Base-by-base conservation (phyloP, 2,797 vertebrate species). In the Gouania willdenowi region DNA sequence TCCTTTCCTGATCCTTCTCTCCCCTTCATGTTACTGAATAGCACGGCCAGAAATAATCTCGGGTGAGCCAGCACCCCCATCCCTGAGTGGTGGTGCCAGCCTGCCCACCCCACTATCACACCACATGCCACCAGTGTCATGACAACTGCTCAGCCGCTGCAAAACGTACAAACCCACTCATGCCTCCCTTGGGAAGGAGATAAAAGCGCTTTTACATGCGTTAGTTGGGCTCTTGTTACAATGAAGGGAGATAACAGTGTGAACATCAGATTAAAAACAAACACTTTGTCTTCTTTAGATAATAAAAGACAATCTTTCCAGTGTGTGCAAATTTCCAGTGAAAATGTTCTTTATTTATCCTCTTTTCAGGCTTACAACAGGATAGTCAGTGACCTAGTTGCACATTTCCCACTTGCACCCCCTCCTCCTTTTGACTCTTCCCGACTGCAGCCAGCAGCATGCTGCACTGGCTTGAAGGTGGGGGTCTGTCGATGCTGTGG, bases 371-470 rank as follows among this genome's bases (percentile, higher is more conserved):
- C 62, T 62, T 60, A 70, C 47, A 58, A 45, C 37, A 47, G 70
- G 62, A 71, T 80, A 77, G 72, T 69, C 63, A 68, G 63, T 86
- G 84, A 82, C 81, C 82, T 83, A 82, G 63, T 71, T 83, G 62
- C 60, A 75, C 46, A 77, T 66, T 58, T 75, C 48, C 55, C 48
- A 52, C 58, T 59, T 45, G 28, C 32, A 57, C 56, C 66, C 58
- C 42, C 50, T 20, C 46, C 5, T 3, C 26, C 28, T 5, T 29
- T 20, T 55, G 55, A 66, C 47, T 77, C 58, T 40, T 32, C 0
- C 7, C 71, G 65, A 66, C 39, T 69, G 41, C 43, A 69, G 38
- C 36, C 41, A 4, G 55, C 67, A 62, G 43, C 61, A 41, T 50
- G 24, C 35, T 49, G 47, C 59, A 52, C 31, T 34, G 57, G 53